These are phyloP conservation scores for Euplexia lucipara DNA, from an alignment of 2,888 invertebrate species.

Conservation along the genomic window DNA sequence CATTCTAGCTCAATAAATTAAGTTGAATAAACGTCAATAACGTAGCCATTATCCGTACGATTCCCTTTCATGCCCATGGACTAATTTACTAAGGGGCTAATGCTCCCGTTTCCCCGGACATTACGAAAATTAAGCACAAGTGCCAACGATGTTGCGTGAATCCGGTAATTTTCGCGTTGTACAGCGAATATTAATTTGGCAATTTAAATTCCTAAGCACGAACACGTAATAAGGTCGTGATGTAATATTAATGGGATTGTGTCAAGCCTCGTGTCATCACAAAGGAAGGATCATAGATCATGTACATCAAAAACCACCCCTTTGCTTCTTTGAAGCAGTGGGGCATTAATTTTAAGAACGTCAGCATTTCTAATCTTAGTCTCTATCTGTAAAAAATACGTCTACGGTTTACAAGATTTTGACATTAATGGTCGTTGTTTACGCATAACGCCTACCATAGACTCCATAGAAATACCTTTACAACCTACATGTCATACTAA, in stretches of 20 bases:
- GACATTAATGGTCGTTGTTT: no score
- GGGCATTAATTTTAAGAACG: no score
- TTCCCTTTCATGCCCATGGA: constrained; percentile 13
- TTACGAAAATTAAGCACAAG: constrained; percentile 48
- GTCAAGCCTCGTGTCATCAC: constrained; percentile 12
- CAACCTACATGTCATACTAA: no score
- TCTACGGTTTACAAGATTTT: no score
- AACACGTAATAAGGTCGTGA: constrained; percentile 44
- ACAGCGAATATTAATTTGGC: constrained; percentile 51
- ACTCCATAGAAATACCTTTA: no score
- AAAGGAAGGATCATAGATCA: constrained; percentile 17
- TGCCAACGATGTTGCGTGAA: constrained; percentile 44
- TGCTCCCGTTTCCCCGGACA: constrained; percentile 34
- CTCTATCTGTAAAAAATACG: no score
- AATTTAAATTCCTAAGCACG: constrained; percentile 58
- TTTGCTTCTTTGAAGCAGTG: neutral
- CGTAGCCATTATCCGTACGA: neutral
- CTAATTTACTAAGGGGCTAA: constrained; percentile 37
- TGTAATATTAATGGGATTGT: constrained; percentile 34
- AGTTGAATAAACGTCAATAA: neutral
- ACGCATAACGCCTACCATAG: no score
- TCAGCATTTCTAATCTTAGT: no score
- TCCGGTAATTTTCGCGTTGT: constrained; percentile 43
- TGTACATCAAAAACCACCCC: constrained; percentile 1
- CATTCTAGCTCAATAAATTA: neutral